Evolutionary conservation across 1,140 invertebrate genomes (phyloP).

Genomic region (Drosophila equinoxialis): DNA sequence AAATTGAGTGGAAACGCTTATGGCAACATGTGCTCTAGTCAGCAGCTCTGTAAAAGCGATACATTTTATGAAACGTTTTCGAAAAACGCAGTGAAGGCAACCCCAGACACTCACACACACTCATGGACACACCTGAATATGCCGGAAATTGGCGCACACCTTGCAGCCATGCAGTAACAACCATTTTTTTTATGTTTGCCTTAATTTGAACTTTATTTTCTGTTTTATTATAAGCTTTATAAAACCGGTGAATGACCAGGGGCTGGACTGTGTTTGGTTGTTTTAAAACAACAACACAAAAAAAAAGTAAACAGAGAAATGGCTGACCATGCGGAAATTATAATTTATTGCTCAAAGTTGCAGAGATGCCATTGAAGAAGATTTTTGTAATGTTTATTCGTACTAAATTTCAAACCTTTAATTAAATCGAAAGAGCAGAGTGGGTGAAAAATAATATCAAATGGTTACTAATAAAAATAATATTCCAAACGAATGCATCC

Average conservation of each 20-base stretch:
- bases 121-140: conserved; percentile 44
- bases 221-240: conserved; percentile 55
- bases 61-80: conserved; percentile 37
- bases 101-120: conserved; percentile 21
- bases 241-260: conserved; percentile 53
- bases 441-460: too few species aligned
- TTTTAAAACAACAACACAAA: background rate
- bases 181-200: conserved; percentile 37
- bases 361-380: conserved; percentile 51
- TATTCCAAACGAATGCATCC: too few species aligned
- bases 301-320: conserved; percentile 1
- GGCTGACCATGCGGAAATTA: conserved; percentile 69
- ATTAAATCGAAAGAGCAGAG: background rate
- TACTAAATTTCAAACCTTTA: background rate
- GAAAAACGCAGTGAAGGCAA: conserved; percentile 7
- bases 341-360: conserved; percentile 75
- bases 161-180: conserved; percentile 71
- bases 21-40: conserved; percentile 54
- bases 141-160: conserved; percentile 77
- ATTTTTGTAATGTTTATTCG: background rate
- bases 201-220: conserved; percentile 6
- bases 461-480: too few species aligned
- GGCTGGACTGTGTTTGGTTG: conserved; percentile 28
- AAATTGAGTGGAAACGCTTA: conserved; percentile 42
- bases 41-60: conserved; percentile 22